phyloP scores from a whole-genome alignment of 1,140 invertebrate species.

The Chrysopa pallens region DNA sequence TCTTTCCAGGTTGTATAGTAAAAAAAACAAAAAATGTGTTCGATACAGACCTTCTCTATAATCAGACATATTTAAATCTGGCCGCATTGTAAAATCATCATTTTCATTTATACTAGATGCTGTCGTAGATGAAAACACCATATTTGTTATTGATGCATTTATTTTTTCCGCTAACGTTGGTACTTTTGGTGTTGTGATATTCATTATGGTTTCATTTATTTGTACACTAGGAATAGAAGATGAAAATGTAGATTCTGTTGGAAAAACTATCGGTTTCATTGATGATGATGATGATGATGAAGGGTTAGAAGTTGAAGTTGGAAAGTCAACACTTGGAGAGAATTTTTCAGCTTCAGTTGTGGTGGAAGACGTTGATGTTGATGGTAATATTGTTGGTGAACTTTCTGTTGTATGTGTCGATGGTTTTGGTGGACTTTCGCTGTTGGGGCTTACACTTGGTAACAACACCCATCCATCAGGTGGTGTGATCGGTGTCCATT shows the following conservation, averaged over 20 bases:
- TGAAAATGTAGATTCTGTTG: constrained; percentile 11
- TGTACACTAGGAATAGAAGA: constrained; percentile 3
- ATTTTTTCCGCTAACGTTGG: constrained; percentile 14
- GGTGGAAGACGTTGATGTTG: background rate
- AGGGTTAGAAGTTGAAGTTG: constrained; percentile 5
- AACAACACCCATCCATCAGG: constrained; percentile 46
- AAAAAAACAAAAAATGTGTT: too few species aligned
- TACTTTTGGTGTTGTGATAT: constrained; percentile 6
- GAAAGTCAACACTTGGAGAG: constrained; percentile 3
- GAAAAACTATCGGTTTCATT: constrained; percentile 3
- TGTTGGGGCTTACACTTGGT: constrained; percentile 14
- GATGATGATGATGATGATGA: constrained; percentile 2
- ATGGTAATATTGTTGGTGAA: constrained; percentile 9
- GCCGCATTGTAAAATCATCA: constrained; percentile 11
- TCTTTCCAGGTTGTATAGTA: too few species aligned
- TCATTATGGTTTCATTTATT: too few species aligned
- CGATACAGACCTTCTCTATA: too few species aligned
- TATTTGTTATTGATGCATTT: constrained; percentile 5
- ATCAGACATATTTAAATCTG: too few species aligned
- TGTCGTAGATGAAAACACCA: constrained; percentile 19
- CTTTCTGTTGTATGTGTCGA: constrained; percentile 5
- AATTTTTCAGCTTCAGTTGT: background rate
- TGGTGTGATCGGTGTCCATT: constrained; percentile 35
- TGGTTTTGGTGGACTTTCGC: constrained; percentile 7
- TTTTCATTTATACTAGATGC: constrained; percentile 18